A percentile compares a stretch with the other conserved stretches of the same genome.
These are phyloP conservation scores for Callinectes sapidus DNA, from an alignment of 2,888 invertebrate species.

Conservation along the genomic window DNA sequence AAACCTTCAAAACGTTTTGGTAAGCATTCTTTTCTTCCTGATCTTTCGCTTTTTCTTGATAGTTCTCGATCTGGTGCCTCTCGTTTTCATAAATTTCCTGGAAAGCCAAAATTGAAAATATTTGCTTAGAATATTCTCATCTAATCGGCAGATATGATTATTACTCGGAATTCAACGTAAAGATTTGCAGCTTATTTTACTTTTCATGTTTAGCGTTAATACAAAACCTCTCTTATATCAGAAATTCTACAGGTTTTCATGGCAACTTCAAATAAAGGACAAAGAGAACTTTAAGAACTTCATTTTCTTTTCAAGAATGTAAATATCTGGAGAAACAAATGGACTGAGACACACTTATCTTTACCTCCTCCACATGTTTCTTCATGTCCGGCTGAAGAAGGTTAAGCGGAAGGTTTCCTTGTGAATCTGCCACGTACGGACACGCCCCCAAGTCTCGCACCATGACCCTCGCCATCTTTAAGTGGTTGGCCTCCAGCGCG, in stretches of 20 bases:
- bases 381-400: not conserved
- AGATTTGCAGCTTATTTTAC: no score
- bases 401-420: slow-evolving; percentile 29
- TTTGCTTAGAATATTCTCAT: not conserved
- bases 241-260: not conserved
- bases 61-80: slow-evolving; percentile 29
- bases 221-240: not conserved
- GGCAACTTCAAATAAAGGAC: no score
- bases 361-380: slow-evolving; percentile 30
- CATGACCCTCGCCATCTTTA: not conserved
- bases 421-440: slow-evolving; percentile 32
- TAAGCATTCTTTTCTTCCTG: not conserved
- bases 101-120: not conserved
- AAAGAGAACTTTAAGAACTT: not conserved
- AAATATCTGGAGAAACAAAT: not conserved
- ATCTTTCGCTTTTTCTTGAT: not conserved
- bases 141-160: not conserved
- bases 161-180: no score
- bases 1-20: not conserved
- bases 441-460: slow-evolving; percentile 39
- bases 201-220: not conserved
- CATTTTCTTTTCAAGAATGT: not conserved
- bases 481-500: slow-evolving; percentile 1
- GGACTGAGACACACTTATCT: not conserved
- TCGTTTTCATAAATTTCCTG: slow-evolving; percentile 36